A percentile compares a stretch with the other conserved stretches of the same genome.
Conservation (phyloP, 2,888 invertebrate genomes). For the Eilema depressum region DNA sequence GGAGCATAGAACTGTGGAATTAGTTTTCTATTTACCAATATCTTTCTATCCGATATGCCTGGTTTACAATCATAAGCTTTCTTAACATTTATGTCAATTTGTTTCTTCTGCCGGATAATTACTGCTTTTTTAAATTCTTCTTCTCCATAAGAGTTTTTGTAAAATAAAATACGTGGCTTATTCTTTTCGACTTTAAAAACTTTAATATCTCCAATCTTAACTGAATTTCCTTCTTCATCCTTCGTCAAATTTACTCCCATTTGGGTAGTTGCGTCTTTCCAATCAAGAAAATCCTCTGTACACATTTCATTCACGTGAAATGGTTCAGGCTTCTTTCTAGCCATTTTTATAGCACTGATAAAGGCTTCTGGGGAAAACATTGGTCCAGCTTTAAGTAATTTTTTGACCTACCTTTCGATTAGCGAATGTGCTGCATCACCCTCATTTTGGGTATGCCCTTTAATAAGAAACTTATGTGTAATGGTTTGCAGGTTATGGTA, state of each 20-base stretch:
- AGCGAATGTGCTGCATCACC: background rate
- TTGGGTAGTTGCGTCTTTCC: constrained; percentile 33
- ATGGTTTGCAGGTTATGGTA: background rate
- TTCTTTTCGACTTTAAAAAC: background rate
- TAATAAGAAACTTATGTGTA: background rate
- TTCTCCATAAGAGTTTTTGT: no score
- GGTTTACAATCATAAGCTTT: no score
- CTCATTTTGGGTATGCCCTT: background rate
- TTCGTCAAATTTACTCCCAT: constrained; percentile 30
- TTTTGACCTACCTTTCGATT: background rate
- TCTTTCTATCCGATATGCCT: no score
- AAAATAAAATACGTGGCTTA: constrained; percentile 29
- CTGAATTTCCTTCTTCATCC: constrained; percentile 28
- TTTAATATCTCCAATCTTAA: constrained; percentile 19
- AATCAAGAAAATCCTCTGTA: constrained; percentile 35
- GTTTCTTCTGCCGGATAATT: no score
- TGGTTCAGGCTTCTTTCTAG: no score
- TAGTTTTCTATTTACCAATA: no score
- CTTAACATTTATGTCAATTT: no score
- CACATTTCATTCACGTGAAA: no score
- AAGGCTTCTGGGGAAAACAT: no score
- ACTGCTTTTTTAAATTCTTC: no score
- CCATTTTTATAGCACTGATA: no score
- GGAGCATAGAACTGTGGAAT: no score
- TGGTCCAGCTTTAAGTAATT: constrained; percentile 12